A percentile compares a stretch with the other conserved stretches of the same genome.
Conservation (phyloP, 1,140 invertebrate genomes). For the Pseudomyrmex gracilis region DNA sequence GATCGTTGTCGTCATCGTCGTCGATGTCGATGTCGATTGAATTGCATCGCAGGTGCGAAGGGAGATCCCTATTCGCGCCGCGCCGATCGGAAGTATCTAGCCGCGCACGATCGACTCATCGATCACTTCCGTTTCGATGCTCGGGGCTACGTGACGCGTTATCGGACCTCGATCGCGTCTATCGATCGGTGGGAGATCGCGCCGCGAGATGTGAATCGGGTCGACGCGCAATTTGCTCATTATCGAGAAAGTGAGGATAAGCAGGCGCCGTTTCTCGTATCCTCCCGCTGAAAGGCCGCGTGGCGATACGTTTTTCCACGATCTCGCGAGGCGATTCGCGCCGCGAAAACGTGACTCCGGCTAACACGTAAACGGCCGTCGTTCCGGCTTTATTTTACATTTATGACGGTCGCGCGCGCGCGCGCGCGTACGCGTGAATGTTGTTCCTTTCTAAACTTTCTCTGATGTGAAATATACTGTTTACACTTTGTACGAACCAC, state of each 20-base stretch:
- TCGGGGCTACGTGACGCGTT: constrained; percentile 39
- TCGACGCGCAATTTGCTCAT: constrained; percentile 71
- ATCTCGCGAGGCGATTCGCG: constrained; percentile 39
- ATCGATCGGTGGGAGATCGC: constrained; percentile 46
- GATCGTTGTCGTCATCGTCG: background rate
- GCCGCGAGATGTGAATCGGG: constrained; percentile 46
- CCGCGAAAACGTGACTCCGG: constrained; percentile 51
- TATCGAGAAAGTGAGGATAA: constrained; percentile 73
- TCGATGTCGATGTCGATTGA: background rate
- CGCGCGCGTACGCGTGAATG: constrained; percentile 30
- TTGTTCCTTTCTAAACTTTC: constrained; percentile 62
- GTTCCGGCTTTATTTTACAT: constrained; percentile 59
- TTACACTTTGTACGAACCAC: constrained; percentile 29
- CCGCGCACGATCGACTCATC: constrained; percentile 30
- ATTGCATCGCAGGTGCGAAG: background rate
- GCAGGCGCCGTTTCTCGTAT: constrained; percentile 8
- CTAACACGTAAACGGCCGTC: constrained; percentile 34
- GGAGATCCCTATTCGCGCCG: background rate
- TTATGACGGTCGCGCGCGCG: constrained; percentile 20
- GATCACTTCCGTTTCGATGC: constrained; percentile 53
- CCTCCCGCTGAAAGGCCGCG: constrained; percentile 6
- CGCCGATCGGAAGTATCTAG: constrained; percentile 18
- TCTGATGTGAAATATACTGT: constrained; percentile 48
- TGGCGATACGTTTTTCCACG: constrained; percentile 50
- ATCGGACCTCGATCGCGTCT: constrained; percentile 1